A percentile compares a stretch with the other conserved stretches of the same genome.
Evolutionary conservation across 1,140 invertebrate species (phyloP).

Genomic region (Lordiphosa mommai): DNA sequence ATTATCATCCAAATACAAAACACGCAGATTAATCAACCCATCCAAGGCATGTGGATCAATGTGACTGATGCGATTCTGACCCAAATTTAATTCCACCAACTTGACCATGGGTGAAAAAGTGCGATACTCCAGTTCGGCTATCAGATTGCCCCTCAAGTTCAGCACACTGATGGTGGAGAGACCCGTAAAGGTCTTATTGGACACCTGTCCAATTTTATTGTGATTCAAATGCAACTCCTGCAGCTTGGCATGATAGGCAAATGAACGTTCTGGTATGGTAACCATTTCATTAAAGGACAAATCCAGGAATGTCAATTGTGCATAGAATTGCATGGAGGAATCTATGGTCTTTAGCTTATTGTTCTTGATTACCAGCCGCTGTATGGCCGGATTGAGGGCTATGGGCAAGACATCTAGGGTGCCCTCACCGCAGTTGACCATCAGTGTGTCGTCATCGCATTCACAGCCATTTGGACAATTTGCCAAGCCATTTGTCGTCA

Average conservation of each 20-base stretch:
- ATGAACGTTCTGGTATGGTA: slow-evolving; percentile 88
- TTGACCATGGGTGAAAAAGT: slow-evolving; percentile 88
- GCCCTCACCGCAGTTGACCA: slow-evolving; percentile 91
- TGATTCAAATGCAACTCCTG: slow-evolving; percentile 90
- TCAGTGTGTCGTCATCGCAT: slow-evolving; percentile 93
- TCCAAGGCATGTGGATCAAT: slow-evolving; percentile 90
- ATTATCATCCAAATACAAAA: slow-evolving; percentile 92
- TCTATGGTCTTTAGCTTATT: slow-evolving; percentile 93
- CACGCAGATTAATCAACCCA: slow-evolving; percentile 86
- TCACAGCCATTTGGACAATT: slow-evolving; percentile 89
- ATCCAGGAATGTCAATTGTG: slow-evolving; percentile 90
- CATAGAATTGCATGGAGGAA: slow-evolving; percentile 92
- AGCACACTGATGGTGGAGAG: slow-evolving; percentile 88
- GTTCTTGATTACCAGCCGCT: slow-evolving; percentile 89
- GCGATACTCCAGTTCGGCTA: slow-evolving; percentile 88
- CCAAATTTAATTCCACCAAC: slow-evolving; percentile 92
- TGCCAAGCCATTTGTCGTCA: slow-evolving; percentile 72
- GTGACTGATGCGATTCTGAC: slow-evolving; percentile 90
- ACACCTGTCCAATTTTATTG: slow-evolving; percentile 90
- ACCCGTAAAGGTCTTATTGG: slow-evolving; percentile 89
- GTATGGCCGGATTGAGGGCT: slow-evolving; percentile 93
- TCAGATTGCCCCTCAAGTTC: slow-evolving; percentile 89
- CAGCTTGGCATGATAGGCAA: slow-evolving; percentile 88
- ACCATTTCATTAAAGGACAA: slow-evolving; percentile 91
- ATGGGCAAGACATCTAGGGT: slow-evolving; percentile 94